Conservation (phyloP, 2,797 vertebrate genomes). For the Sebastes hopkinsi region DNA sequence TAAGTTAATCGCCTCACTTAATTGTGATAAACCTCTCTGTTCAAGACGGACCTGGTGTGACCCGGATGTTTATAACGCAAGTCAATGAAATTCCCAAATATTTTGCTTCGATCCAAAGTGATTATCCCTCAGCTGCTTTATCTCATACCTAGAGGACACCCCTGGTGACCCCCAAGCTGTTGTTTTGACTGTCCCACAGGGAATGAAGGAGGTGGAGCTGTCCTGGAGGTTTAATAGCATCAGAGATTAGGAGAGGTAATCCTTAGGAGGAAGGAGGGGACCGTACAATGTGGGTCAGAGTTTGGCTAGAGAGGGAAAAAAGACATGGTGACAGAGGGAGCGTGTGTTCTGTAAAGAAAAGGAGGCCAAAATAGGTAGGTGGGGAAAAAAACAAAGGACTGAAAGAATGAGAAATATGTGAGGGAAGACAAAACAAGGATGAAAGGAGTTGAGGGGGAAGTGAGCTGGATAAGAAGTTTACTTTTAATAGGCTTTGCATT, state of each 20-base stretch:
- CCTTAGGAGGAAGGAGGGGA: slow-evolving; percentile 63
- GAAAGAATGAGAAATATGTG: slow-evolving; percentile 22
- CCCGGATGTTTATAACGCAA: not conserved
- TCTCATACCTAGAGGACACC: slow-evolving; percentile 15
- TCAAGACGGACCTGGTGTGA: not conserved
- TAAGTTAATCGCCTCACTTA: slow-evolving; percentile 23
- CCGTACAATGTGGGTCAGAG: slow-evolving; percentile 65
- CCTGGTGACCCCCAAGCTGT: slow-evolving; percentile 59
- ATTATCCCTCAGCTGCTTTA: slow-evolving; percentile 12
- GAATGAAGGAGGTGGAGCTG: slow-evolving; percentile 46
- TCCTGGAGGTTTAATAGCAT: slow-evolving; percentile 71
- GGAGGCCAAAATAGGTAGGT: slow-evolving; percentile 31
- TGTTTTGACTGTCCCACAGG: slow-evolving; percentile 69
- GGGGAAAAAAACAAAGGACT: slow-evolving; percentile 7
- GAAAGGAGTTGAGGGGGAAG: not conserved
- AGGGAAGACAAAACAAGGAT: slow-evolving; percentile 3
- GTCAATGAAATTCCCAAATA: not conserved
- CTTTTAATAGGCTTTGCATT: slow-evolving; percentile 43
- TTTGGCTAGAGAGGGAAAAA: slow-evolving; percentile 29
- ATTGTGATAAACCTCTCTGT: slow-evolving; percentile 6
- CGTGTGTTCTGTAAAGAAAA: slow-evolving; percentile 19
- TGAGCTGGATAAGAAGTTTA: slow-evolving; percentile 31
- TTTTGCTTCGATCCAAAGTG: slow-evolving; percentile 1
- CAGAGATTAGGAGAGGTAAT: slow-evolving; percentile 81
- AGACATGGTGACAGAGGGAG: slow-evolving; percentile 20